Evolutionary conservation across 1,140 invertebrate species (phyloP), one percentile per base, ranked within the genome.

Genomic region (Macrosteles quadrilineatus): DNA sequence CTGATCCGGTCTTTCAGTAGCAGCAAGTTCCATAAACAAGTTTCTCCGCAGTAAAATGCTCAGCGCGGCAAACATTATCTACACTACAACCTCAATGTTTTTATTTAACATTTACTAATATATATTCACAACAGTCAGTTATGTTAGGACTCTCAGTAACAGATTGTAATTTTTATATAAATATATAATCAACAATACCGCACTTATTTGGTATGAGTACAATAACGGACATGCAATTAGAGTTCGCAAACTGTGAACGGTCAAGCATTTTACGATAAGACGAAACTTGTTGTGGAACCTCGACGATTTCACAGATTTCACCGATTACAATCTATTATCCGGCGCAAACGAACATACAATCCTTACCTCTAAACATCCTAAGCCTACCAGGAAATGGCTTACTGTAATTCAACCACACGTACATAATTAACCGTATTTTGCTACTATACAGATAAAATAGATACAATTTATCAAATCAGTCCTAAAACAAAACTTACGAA

Each of bases 401-500:
- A 59, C 47, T 59, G 25, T 30, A 59, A 17, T 59, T 59, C 55
- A n/a, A 27, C 55, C 55, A 59, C 11, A 59, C 23, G 11, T 53
- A 53, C 47, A 30, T 30, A 29, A 27, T 59, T 59, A 59, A 6
- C 55, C 14, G 27, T 59, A 59, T 27, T 59, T 59, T n/a, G 27
- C 55, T 59, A 59, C 55, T 59, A 59, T 59, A 59, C 55, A 59
- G 25, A 27, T 59, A 59, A 59, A 59, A 59, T 59, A 6, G 55
- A 59, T 59, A 59, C 25, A 59, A 59, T 59, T 59, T 59, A 3
- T 59, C 55, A 59, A 59, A 59, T 59, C 55, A 59, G 55, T 59
- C 55, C 55, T 59, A 59, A 59, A 59, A 59, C 55, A 59, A 59
- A 50, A 59, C 55, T 59, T 59, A 59, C 55, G 55, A 59, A 59